Evolutionary conservation across 2,797 vertebrate species (phyloP).

Genomic region (Eulemur albifrons): DNA sequence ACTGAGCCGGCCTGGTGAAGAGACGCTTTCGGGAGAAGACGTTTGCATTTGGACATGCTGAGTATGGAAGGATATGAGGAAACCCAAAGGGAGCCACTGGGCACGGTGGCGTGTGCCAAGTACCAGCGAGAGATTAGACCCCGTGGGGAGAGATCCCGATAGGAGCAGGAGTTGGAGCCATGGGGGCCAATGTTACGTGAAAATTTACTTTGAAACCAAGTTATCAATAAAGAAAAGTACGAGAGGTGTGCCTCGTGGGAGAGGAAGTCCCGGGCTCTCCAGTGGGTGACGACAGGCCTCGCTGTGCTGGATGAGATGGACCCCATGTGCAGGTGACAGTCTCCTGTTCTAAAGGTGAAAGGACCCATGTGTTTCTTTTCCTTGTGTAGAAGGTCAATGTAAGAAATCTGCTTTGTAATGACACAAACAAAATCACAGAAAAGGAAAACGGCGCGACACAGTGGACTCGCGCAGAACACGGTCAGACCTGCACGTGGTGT

Average conservation of each 20-base stretch:
- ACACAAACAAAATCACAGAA: constrained; percentile 25
- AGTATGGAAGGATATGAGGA: neutral
- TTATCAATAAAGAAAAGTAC: neutral
- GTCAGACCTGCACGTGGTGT: neutral
- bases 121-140: neutral
- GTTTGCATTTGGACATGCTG: neutral
- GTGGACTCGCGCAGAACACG: neutral
- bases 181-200: neutral
- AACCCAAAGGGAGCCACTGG: neutral
- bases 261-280: neutral
- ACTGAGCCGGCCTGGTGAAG: neutral
- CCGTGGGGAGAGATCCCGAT: neutral
- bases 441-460: neutral
- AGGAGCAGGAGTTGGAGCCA: neutral
- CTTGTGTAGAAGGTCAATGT: neutral
- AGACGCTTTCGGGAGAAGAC: neutral
- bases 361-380: neutral
- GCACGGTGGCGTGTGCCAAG: neutral
- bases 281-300: neutral
- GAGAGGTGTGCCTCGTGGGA: neutral
- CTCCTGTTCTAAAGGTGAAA: neutral
- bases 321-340: neutral
- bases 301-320: neutral
- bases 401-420: neutral
- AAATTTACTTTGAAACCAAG: neutral